Evolutionary conservation across 2,888 invertebrate genomes (phyloP).

Genomic region (Hypena proboscidalis): DNA sequence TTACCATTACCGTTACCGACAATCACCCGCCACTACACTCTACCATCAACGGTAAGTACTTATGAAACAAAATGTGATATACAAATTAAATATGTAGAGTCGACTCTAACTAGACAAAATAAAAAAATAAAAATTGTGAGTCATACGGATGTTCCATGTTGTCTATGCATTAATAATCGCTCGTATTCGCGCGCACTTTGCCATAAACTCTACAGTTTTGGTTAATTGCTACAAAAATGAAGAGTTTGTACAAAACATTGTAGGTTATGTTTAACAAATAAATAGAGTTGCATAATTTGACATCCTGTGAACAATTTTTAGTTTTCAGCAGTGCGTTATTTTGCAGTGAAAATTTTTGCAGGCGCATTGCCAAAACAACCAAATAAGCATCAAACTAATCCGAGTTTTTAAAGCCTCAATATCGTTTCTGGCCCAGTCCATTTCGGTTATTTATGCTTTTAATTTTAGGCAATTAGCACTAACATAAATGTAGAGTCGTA

Average conservation of each 20-base stretch:
- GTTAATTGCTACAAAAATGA: neutral
- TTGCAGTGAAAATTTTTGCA: conserved; percentile 8
- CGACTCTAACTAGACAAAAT: conserved; percentile 21
- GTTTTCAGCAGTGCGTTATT: neutral
- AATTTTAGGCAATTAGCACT: too few species aligned
- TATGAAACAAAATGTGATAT: too few species aligned
- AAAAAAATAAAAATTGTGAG: conserved; percentile 16
- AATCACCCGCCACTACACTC: conserved; percentile 30
- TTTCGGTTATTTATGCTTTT: neutral
- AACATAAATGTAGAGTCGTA: neutral
- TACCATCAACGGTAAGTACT: conserved; percentile 36
- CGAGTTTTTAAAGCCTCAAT: neutral
- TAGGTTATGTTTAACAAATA: conserved; percentile 3
- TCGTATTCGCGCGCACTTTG: conserved; percentile 35
- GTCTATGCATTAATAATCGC: conserved; percentile 32
- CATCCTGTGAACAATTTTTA: neutral
- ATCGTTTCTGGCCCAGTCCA: too few species aligned
- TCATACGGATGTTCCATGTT: conserved; percentile 23
- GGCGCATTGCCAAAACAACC: neutral
- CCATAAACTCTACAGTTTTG: conserved; percentile 1
- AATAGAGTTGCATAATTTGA: conserved; percentile 11
- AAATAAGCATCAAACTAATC: neutral
- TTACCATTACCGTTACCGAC: conserved; percentile 29
- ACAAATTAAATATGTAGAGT: too few species aligned
- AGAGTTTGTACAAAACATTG: neutral